These are phyloP conservation scores for Zygothrica quintamaculata DNA, from an alignment of 2,888 invertebrate species.

Conservation along the genomic window DNA sequence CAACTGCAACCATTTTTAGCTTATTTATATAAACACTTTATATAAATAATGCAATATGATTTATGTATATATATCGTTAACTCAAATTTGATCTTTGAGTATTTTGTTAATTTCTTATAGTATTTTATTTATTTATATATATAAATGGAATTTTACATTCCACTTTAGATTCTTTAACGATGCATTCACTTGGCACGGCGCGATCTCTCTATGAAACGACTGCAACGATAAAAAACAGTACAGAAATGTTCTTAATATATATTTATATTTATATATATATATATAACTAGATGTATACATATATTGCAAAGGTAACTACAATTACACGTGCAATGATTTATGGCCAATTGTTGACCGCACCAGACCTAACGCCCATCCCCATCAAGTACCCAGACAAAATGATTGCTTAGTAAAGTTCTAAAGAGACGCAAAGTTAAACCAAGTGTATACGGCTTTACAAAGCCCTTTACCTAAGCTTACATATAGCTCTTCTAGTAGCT, in stretches of 20 bases:
- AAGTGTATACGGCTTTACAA: no score
- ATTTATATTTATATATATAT: no score
- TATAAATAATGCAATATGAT: not conserved
- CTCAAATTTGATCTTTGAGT: conserved; percentile 25
- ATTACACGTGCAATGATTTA: not conserved
- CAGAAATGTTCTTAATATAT: conserved; percentile 29
- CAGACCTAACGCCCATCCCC: no score
- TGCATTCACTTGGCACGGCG: conserved; percentile 7
- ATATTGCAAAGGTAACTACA: conserved; percentile 10
- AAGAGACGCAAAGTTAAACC: no score
- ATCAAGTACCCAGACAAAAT: no score
- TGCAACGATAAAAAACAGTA: conserved; percentile 48
- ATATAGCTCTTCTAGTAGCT: no score
- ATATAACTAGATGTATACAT: not conserved
- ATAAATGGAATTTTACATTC: conserved; percentile 1
- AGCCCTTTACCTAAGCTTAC: no score
- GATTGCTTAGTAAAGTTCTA: no score
- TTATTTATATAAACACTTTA: not conserved
- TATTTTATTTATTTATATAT: conserved; percentile 6
- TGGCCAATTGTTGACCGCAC: conserved; percentile 14
- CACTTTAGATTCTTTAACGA: not conserved
- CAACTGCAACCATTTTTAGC: conserved; percentile 61
- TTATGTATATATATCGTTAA: conserved; percentile 15
- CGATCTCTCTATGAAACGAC: conserved; percentile 42
- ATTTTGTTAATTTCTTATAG: conserved; percentile 6